Conservation (phyloP, 2,113 vertebrate species). For the Plecotus auritus region DNA sequence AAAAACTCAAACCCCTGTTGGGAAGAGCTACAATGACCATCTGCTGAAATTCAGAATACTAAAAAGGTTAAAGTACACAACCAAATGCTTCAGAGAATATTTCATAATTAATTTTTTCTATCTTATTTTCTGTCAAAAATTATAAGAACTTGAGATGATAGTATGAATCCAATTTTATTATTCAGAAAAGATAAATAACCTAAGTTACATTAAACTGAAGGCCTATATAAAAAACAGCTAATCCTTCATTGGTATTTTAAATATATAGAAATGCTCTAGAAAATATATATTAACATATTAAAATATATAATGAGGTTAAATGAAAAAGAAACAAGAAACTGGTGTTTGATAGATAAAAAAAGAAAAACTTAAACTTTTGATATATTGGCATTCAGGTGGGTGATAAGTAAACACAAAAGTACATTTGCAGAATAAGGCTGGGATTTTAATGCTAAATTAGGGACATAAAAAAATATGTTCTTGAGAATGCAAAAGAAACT, state of each 20-base stretch:
- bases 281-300: not conserved
- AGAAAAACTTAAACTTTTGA: not conserved
- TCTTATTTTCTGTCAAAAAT: slow-evolving; percentile 2
- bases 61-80: slow-evolving; percentile 64
- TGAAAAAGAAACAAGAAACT: not conserved
- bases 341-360: not conserved
- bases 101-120: not conserved
- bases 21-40: slow-evolving; percentile 6
- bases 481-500: not conserved
- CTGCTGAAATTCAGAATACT: slow-evolving; percentile 51
- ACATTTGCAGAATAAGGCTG: not conserved
- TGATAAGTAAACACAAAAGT: not conserved
- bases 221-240: not conserved
- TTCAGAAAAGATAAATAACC: not conserved
- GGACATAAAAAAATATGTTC: not conserved
- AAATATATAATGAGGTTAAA: not conserved
- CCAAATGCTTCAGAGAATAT: not conserved
- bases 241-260: not conserved
- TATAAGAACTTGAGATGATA: not conserved
- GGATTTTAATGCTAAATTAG: not conserved
- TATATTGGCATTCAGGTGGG: not conserved
- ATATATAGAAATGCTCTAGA: not conserved
- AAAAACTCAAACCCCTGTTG: slow-evolving; percentile 43
- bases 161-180: slow-evolving; percentile 21
- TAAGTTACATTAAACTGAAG: not conserved